A percentile compares a stretch with the other conserved stretches of the same genome.
phyloP scores from a whole-genome alignment of 2,113 vertebrate species.

The Thunnus thynnus region DNA sequence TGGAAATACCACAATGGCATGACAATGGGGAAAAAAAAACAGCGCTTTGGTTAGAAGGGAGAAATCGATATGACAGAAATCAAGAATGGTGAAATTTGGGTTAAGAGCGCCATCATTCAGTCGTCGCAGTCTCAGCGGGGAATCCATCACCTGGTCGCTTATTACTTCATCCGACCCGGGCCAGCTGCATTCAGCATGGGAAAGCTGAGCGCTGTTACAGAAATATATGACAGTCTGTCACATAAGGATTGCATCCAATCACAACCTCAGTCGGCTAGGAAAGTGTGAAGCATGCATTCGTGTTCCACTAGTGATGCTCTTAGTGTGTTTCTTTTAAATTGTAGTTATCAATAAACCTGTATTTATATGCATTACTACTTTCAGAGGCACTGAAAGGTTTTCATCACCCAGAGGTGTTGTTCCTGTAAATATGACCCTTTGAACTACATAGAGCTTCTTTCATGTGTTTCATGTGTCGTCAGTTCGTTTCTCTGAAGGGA shows the following conservation, averaged over 20 bases:
- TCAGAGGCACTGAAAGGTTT: neutral
- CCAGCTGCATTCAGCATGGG: constrained; percentile 15
- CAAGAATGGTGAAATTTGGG: neutral
- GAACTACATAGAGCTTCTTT: too few species aligned
- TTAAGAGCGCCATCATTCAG: neutral
- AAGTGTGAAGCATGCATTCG: neutral
- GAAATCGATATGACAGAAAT: neutral
- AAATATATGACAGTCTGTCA: neutral
- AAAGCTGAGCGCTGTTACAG: neutral
- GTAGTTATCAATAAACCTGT: neutral
- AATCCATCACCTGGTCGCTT: neutral
- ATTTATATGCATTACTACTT: neutral
- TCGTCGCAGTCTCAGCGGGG: neutral
- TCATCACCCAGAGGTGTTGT: neutral
- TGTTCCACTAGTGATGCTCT: neutral
- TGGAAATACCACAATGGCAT: constrained; percentile 21
- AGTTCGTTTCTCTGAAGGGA: too few species aligned
- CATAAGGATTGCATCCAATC: neutral
- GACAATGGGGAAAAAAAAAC: constrained; percentile 11
- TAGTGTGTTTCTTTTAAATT: neutral
- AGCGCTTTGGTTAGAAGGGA: constrained; percentile 7
- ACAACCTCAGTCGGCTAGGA: neutral
- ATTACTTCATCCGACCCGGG: neutral
- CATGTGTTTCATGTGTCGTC: too few species aligned
- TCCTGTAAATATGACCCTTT: neutral